Conservation (phyloP, 2,888 invertebrate species). For the Agrochola macilenta region DNA sequence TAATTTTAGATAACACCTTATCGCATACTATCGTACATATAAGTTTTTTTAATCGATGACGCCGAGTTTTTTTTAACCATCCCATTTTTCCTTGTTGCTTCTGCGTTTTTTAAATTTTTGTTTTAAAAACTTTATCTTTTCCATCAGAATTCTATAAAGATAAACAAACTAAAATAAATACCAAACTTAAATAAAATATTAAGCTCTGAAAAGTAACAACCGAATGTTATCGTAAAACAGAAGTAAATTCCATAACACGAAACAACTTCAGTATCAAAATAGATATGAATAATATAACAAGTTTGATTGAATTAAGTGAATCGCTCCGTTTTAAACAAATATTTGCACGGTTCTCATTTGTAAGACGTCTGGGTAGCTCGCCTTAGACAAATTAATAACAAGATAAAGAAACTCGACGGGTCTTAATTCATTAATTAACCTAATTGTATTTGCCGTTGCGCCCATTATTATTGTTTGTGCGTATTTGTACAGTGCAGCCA, state of each 20-base stretch:
- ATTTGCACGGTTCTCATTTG: conserved; percentile 86
- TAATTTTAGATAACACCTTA: too few relatives aligned
- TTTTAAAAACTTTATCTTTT: neutral
- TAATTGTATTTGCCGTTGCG: conserved; percentile 89
- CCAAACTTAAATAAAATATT: neutral
- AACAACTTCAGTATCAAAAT: conserved; percentile 29
- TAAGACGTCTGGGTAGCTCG: conserved; percentile 85
- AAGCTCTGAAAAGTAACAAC: neutral
- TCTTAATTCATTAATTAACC: conserved; percentile 91
- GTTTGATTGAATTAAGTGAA: conserved; percentile 72
- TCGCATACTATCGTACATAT: too few relatives aligned
- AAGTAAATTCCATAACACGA: conserved; percentile 29
- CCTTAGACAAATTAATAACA: conserved; percentile 90
- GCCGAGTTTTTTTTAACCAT: too few relatives aligned
- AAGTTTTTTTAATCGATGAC: too few relatives aligned
- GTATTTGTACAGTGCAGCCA: conserved; percentile 66
- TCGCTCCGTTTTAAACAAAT: conserved; percentile 77
- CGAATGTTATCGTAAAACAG: neutral
- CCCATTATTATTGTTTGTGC: conserved; percentile 85
- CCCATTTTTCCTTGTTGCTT: neutral
- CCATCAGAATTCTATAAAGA: neutral
- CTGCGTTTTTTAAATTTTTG: neutral
- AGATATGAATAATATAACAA: conserved; percentile 68
- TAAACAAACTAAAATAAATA: conserved; percentile 28
- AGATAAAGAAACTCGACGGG: conserved; percentile 89